Evolutionary conservation across 2,797 vertebrate genomes (phyloP).

Genomic region (Sebastes miniatus): DNA sequence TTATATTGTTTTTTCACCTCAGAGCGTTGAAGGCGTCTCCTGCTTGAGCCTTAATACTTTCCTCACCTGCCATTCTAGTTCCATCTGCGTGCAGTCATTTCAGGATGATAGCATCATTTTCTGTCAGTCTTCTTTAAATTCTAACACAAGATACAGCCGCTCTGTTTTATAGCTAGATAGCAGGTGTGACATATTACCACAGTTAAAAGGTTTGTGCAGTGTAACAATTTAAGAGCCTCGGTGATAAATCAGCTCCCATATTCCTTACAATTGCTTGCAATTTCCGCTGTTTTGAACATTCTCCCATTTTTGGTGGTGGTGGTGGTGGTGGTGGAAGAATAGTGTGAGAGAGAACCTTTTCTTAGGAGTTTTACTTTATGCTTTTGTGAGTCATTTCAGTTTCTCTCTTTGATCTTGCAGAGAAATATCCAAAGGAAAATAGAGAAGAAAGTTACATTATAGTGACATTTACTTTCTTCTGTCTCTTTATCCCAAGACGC

Average conservation of each 20-base stretch:
- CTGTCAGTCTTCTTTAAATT: conserved; percentile 30
- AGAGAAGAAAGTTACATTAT: neutral
- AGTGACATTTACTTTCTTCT: conserved; percentile 6
- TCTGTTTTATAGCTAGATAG: conserved; percentile 20
- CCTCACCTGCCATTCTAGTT: conserved; percentile 17
- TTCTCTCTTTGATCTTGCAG: conserved; percentile 2
- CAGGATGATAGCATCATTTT: conserved; percentile 22
- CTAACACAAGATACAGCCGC: neutral
- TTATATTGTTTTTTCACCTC: conserved; percentile 7
- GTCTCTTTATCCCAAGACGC: neutral
- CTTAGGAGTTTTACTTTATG: neutral
- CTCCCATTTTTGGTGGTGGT: neutral
- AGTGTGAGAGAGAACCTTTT: neutral
- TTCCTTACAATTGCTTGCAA: neutral
- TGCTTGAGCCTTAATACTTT: conserved; percentile 18
- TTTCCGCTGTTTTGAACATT: neutral
- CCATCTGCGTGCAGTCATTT: conserved; percentile 34
- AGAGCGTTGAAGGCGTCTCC: neutral
- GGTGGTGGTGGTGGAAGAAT: neutral
- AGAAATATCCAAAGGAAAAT: neutral
- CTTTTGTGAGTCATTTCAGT: conserved; percentile 18
- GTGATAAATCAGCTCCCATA: conserved; percentile 24
- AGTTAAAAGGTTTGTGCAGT: conserved; percentile 24
- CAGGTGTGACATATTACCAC: conserved; percentile 24
- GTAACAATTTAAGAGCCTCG: conserved; percentile 20